Percentiles rank a stretch among this genome's conserved stretches.
phyloP scores from a whole-genome alignment of 2,113 vertebrate genomes.

The Alosa alosa region DNA sequence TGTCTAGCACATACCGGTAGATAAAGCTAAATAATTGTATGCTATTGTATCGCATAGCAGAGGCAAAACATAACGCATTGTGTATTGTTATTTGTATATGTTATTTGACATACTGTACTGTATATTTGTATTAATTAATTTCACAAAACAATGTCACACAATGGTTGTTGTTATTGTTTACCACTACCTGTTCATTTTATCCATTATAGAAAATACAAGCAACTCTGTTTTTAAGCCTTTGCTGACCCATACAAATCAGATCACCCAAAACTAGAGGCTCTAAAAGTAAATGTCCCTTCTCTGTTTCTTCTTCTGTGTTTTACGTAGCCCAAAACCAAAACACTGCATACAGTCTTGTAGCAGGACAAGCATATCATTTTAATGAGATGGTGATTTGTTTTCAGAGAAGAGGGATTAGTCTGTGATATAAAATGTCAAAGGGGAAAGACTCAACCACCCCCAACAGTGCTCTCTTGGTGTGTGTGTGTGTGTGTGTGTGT shows the following conservation, averaged over 20 bases:
- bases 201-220: neutral
- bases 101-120: neutral
- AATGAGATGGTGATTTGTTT: constrained; percentile 6
- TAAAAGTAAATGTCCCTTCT: neutral
- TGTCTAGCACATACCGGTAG: neutral
- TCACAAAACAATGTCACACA: neutral
- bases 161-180: neutral
- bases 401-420: neutral
- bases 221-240: neutral
- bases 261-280: neutral
- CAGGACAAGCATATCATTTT: neutral
- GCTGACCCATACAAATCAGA: neutral
- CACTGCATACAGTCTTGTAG: neutral
- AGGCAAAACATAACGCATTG: neutral
- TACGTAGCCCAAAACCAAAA: neutral
- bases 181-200: neutral
- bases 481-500: neutral
- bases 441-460: neutral
- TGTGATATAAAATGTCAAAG: constrained; percentile 13
- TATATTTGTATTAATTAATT: neutral
- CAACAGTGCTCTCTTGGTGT: neutral
- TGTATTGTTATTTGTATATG: neutral
- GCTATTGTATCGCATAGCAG: neutral
- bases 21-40: neutral
- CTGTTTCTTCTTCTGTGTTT: too few species aligned